Percentiles rank a stretch among this genome's conserved stretches.
Conservation (phyloP, 2,113 vertebrate genomes). For the Empidonax alnorum region DNA sequence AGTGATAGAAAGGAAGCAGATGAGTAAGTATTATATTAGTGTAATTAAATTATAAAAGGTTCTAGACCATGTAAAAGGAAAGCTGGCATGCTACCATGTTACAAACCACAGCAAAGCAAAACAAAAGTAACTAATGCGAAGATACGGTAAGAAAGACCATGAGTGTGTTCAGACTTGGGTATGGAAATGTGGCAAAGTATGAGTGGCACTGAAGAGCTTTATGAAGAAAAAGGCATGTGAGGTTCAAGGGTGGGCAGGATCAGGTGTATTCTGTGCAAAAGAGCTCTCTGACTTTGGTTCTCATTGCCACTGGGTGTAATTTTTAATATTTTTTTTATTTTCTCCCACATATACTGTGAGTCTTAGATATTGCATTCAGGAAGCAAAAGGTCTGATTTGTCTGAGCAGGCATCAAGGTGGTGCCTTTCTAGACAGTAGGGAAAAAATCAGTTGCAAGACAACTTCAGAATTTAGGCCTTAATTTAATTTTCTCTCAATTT, state of each 20-base stretch:
- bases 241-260: background rate
- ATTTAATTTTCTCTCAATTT: background rate
- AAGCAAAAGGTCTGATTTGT: background rate
- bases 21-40: background rate
- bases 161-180: background rate
- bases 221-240: background rate
- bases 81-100: background rate
- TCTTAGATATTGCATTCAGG: background rate
- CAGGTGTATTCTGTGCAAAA: background rate
- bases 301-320: background rate
- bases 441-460: background rate
- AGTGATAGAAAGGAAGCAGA: background rate
- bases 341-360: background rate
- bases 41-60: conserved; percentile 9
- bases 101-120: background rate
- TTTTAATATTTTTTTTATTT: background rate
- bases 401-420: background rate
- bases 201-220: background rate
- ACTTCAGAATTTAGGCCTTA: background rate
- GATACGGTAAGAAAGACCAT: background rate
- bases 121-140: background rate
- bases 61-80: conserved; percentile 4
- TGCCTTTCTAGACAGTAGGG: background rate
- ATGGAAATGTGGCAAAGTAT: background rate
- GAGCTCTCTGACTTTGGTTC: background rate